Evolutionary conservation across 2,888 invertebrate species (phyloP), one percentile per base, ranked within the genome.

Genomic region (Euzophera pinguis): DNA sequence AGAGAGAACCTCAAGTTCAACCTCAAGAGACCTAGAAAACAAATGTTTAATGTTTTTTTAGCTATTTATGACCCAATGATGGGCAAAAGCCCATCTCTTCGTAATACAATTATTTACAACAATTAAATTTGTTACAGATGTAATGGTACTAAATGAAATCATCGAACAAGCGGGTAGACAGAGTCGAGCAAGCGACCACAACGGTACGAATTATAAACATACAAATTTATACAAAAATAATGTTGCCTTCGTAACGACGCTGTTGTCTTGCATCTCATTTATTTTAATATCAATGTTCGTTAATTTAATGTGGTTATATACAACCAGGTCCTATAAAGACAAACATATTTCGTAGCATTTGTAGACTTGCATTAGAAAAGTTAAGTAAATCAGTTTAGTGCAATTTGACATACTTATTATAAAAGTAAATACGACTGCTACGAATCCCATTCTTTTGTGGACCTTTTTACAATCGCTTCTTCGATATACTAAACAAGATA

Each of bases 71-170:
- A n/a, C n/a, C n/a, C n/a, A n/a, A n/a, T n/a, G n/a, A n/a, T n/a
- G n/a, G n/a, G n/a, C n/a, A n/a, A n/a, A n/a, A n/a, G n/a, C n/a
- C n/a, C n/a, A n/a, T n/a, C n/a, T n/a, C n/a, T n/a, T n/a, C n/a
- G n/a, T n/a, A n/a, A n/a, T n/a, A n/a, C n/a, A n/a, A n/a, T n/a
- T n/a, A n/a, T n/a, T n/a, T n/a, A n/a, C n/a, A n/a, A n/a, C n/a
- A n/a, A n/a, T n/a, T n/a, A 32, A 8, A 42, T 47, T 50, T 45
- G 45, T 45, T 45, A 5, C 45, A 98, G 98, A 99, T 92, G 98
- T 98, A 59, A 97, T 98, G 97, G 98, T 98, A 69, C 91, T 98
- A 73, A 98, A 97, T 81, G 98, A 98, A 84, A 97, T 99, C 73
- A 97, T 98, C 70, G 98, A 98, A 81, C 98, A 98, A 92, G 98